Conservation (phyloP, 2,113 vertebrate genomes). For the Phocoena sinus region DNA sequence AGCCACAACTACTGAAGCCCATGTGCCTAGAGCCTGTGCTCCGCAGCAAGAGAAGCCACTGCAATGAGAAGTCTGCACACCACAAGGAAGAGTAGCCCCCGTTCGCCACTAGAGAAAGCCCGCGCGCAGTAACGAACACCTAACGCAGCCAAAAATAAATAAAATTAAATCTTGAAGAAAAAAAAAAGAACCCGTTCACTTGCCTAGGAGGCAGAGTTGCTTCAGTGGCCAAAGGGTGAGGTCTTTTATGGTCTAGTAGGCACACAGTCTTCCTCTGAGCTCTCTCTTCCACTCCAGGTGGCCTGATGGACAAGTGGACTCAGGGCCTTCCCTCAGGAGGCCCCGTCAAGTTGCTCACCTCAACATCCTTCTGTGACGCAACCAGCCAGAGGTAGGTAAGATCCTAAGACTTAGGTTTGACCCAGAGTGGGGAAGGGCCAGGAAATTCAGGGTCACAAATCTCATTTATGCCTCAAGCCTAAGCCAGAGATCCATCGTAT, state of each 20-base stretch:
- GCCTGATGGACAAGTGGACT: not conserved
- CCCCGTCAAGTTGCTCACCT: not conserved
- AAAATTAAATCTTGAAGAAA: too few relatives aligned
- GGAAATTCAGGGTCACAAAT: not conserved
- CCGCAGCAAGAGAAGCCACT: too few relatives aligned
- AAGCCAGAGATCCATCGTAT: not conserved
- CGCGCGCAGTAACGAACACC: accelerated
- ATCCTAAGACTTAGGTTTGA: not conserved
- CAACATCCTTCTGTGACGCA: not conserved
- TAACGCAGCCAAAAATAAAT: too few relatives aligned
- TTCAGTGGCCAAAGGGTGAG: not conserved
- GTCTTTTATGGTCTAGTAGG: not conserved
- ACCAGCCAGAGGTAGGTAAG: not conserved
- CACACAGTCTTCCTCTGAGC: not conserved
- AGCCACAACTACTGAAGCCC: too few relatives aligned
- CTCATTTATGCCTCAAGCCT: not conserved
- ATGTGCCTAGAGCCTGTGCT: too few relatives aligned
- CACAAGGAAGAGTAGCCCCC: too few relatives aligned
- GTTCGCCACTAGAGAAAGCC: too few relatives aligned
- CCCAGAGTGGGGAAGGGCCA: not conserved
- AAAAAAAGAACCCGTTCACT: not conserved
- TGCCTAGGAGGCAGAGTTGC: not conserved
- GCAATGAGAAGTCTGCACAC: accelerated
- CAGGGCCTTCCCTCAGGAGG: not conserved
- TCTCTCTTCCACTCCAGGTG: not conserved